phyloP scores from a whole-genome alignment of 2,888 invertebrate genomes.

The Lissocephala sabroskyi region DNA sequence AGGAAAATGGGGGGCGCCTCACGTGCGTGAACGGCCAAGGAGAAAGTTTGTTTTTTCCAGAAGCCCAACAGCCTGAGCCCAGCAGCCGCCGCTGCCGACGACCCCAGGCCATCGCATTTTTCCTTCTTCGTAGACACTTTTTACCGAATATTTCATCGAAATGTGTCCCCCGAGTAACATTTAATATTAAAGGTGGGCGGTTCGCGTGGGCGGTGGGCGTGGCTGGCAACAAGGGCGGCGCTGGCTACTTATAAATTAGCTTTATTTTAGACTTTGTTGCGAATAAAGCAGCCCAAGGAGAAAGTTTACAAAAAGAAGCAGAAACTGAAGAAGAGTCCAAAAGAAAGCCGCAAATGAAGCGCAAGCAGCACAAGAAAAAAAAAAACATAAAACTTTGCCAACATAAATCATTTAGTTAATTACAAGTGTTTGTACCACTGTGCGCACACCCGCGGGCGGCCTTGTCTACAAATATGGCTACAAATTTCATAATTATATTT shows the following conservation, averaged over 20 bases:
- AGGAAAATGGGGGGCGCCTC: slow-evolving; percentile 17
- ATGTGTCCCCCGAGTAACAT: slow-evolving; percentile 73
- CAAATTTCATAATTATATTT: slow-evolving; percentile 70
- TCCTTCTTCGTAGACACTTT: slow-evolving; percentile 70
- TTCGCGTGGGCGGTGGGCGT: slow-evolving; percentile 17
- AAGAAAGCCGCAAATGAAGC: slow-evolving; percentile 37
- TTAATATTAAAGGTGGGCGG: slow-evolving; percentile 68
- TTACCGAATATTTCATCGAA: slow-evolving; percentile 73
- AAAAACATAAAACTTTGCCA: slow-evolving; percentile 2
- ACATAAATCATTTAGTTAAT: slow-evolving; percentile 70
- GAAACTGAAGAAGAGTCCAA: slow-evolving; percentile 8
- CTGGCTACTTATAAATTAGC: slow-evolving; percentile 67
- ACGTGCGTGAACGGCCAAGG: slow-evolving; percentile 56
- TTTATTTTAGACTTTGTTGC: slow-evolving; percentile 66
- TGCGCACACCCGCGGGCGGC: slow-evolving; percentile 27
- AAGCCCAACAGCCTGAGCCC: slow-evolving; percentile 11
- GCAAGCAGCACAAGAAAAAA: slow-evolving; percentile 13
- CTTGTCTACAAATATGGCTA: slow-evolving; percentile 35
- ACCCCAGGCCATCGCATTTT: slow-evolving; percentile 48
- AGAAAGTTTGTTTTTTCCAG: slow-evolving; percentile 51
- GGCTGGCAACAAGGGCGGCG: slow-evolving; percentile 7
- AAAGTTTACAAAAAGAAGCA: slow-evolving; percentile 51
- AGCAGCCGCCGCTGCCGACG: not conserved
- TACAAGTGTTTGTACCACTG: slow-evolving; percentile 67
- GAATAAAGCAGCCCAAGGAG: slow-evolving; percentile 45